These are phyloP conservation scores for Sarcoramphus papa DNA, from an alignment of 2,797 vertebrate genomes.

Conservation along the genomic window DNA sequence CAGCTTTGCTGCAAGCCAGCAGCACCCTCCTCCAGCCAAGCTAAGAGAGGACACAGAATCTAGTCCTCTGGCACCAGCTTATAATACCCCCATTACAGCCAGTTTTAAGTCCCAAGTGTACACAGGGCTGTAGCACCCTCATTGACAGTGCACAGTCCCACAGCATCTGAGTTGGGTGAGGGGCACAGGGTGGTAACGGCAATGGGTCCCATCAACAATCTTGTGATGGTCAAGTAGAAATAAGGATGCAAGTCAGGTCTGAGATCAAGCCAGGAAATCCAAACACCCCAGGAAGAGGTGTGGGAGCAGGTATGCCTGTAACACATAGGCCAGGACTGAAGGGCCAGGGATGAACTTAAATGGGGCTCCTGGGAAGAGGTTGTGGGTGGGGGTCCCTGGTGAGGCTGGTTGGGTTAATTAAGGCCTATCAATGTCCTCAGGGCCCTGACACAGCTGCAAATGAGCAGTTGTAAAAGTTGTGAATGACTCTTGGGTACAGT, in stretches of 20 bases:
- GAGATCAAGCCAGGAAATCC: neutral
- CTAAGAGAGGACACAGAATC: neutral
- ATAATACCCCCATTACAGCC: neutral
- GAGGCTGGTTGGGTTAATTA: neutral
- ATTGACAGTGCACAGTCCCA: neutral
- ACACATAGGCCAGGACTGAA: neutral
- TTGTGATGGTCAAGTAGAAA: neutral
- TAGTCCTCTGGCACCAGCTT: neutral
- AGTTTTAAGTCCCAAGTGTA: neutral
- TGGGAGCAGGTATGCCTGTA: neutral
- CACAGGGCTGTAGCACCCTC: neutral
- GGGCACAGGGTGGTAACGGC: neutral
- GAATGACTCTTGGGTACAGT: neutral
- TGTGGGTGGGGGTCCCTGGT: neutral
- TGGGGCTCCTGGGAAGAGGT: neutral
- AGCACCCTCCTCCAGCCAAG: neutral
- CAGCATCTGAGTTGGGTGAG: neutral
- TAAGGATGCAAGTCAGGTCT: neutral
- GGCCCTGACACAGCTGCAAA: neutral
- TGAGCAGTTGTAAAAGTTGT: neutral
- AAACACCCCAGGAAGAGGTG: neutral
- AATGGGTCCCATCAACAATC: fast-evolving
- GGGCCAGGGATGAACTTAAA: neutral
- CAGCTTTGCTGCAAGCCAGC: neutral
- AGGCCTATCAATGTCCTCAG: neutral